These are phyloP conservation scores for Junonia oenone DNA, from an alignment of 2,888 invertebrate species.

Conservation along the genomic window DNA sequence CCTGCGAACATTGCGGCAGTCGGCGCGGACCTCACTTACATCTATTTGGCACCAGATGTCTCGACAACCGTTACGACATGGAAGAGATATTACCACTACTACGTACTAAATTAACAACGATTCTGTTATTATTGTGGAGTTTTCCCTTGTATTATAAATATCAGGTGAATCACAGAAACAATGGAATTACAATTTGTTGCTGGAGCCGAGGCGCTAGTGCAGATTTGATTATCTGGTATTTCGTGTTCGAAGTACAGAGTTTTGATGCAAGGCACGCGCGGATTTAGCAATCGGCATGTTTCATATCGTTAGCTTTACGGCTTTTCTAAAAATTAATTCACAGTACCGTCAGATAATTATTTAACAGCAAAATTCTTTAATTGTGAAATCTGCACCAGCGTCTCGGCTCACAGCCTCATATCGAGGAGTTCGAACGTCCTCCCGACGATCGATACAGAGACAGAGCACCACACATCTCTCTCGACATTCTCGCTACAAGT, in stretches of 20 bases:
- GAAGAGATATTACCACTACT: slow-evolving; percentile 5
- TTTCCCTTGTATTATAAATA: not conserved
- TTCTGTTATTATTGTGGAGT: not conserved
- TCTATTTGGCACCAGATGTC: slow-evolving; percentile 37
- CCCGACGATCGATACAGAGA: not conserved
- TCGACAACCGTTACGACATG: slow-evolving; percentile 22
- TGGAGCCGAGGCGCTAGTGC: not conserved
- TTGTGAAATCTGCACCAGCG: not conserved
- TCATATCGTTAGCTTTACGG: too few relatives aligned
- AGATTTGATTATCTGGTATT: not conserved
- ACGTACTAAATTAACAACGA: not conserved
- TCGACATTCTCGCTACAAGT: not conserved
- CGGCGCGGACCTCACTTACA: slow-evolving; percentile 25
- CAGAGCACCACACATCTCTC: slow-evolving; percentile 1
- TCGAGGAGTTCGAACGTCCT: not conserved
- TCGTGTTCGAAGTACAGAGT: not conserved
- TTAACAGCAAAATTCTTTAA: not conserved
- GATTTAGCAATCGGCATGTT: too few relatives aligned
- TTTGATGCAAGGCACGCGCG: too few relatives aligned
- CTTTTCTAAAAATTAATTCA: too few relatives aligned
- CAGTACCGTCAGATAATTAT: too few relatives aligned
- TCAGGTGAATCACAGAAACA: slow-evolving; percentile 19
- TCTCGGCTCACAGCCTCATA: not conserved
- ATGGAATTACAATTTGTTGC: slow-evolving; percentile 10
- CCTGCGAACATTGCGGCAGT: too few relatives aligned